Evolutionary conservation across 2,797 vertebrate genomes (phyloP), one percentile per base, ranked within the genome.

Genomic region (Caiman crocodilus): DNA sequence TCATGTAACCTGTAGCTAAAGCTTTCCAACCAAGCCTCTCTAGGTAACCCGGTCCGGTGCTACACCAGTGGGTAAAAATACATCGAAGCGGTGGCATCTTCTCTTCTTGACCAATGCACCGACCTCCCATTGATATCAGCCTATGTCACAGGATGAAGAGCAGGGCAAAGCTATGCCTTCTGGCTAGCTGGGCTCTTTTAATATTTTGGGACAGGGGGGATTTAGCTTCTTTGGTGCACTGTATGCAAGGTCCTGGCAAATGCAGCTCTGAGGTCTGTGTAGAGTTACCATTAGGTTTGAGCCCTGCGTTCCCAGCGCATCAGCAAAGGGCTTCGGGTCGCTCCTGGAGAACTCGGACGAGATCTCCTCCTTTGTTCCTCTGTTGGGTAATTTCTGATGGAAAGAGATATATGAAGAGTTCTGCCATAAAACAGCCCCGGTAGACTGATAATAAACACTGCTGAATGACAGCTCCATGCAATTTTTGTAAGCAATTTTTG

Each of bases 291-390:
- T 21, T 1, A 77, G 64, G 71, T 14, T 1, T 5, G 5, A 65
- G 56, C 14, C 20, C 28, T 28, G 8, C 3, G 20, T 4, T 2
- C 35, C 30, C 74, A 14, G 17, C 18, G 17, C 10, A 6, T 75
- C 50, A 56, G 32, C 5, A 50, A 50, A 50, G 42, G 42, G n/a
- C 50, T 26, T 42, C 20, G 25, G 7, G 21, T 42, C 20, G 30
- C 6, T 14, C 18, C 26, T n/a, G 64, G 32, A 35, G 77, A 77
- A 67, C 11, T 26, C 35, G 21, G 57, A 5, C 30, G 67, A 55
- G 60, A 0, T 15, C 1, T 18, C 17, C 14, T 12, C 2, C 15
- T 26, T 3, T 23, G 20, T 65, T 2, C 23, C 14, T 60, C 35
- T 59, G 58, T 25, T 56, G 28, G 12, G 2, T 42, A 58, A 67